Conservation (phyloP, 1,140 invertebrate species). For the Elysia chlorotica region DNA sequence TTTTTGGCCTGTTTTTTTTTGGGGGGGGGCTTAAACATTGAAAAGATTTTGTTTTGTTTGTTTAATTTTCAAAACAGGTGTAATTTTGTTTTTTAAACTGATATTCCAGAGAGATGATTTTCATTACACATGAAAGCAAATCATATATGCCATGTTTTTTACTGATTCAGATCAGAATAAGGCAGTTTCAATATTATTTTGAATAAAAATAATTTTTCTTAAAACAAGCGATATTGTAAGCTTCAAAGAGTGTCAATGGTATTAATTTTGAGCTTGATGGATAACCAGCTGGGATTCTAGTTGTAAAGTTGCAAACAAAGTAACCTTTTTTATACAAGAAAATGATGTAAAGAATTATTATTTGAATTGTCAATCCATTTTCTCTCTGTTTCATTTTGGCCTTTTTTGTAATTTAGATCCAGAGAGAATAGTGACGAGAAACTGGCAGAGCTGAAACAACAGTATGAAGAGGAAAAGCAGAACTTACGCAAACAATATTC, state of each 20-base stretch:
- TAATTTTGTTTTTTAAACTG: too few species aligned
- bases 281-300: not conserved
- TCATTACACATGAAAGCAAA: too few species aligned
- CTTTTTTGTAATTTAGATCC: constrained; percentile 11
- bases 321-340: not conserved
- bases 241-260: not conserved
- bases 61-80: too few species aligned
- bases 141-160: too few species aligned
- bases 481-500: constrained; percentile 49
- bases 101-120: too few species aligned
- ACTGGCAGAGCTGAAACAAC: constrained; percentile 35
- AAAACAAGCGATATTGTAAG: not conserved
- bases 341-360: not conserved
- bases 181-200: too few species aligned
- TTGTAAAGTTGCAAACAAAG: not conserved
- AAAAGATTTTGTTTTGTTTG: not conserved
- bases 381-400: not conserved
- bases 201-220: not conserved
- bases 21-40: too few species aligned
- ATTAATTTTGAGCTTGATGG: not conserved
- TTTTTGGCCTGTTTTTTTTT: not conserved
- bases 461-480: constrained; percentile 53
- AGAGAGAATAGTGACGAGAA: constrained; percentile 41
- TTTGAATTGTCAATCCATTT: not conserved
- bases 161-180: too few species aligned